Evolutionary conservation across 2,113 vertebrate genomes (phyloP).

Genomic region (Hypanus sabinus): DNA sequence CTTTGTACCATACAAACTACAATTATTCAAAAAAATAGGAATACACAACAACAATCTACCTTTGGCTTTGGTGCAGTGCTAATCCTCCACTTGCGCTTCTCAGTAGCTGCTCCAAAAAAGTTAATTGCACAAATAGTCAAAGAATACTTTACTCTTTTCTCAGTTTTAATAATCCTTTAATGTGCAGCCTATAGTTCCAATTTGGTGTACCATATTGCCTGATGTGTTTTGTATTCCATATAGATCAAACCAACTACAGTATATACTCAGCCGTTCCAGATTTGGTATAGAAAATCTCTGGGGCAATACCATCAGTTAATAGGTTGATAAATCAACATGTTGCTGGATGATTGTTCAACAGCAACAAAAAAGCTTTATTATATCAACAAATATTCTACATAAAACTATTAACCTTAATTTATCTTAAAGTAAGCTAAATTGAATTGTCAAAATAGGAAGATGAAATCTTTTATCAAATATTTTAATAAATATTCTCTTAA

Average conservation of each 20-base stretch:
- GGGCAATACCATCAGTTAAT: background rate
- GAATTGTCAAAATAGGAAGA: background rate
- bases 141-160: background rate
- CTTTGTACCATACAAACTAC: background rate
- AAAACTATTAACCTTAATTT: background rate
- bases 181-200: background rate
- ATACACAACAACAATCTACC: background rate
- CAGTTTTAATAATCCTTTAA: background rate
- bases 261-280: background rate
- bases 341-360: background rate
- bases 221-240: background rate
- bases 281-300: background rate
- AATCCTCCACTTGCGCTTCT: background rate
- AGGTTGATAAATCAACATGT: background rate
- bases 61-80: background rate
- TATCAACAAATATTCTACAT: background rate
- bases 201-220: no score
- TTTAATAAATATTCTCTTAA: background rate
- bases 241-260: background rate
- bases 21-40: background rate
- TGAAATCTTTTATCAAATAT: background rate
- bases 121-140: background rate
- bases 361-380: background rate
- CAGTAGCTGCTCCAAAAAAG: background rate
- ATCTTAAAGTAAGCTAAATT: background rate